Evolutionary conservation across 2,888 invertebrate species (phyloP).

Genomic region (Lycocerus yunnanus): DNA sequence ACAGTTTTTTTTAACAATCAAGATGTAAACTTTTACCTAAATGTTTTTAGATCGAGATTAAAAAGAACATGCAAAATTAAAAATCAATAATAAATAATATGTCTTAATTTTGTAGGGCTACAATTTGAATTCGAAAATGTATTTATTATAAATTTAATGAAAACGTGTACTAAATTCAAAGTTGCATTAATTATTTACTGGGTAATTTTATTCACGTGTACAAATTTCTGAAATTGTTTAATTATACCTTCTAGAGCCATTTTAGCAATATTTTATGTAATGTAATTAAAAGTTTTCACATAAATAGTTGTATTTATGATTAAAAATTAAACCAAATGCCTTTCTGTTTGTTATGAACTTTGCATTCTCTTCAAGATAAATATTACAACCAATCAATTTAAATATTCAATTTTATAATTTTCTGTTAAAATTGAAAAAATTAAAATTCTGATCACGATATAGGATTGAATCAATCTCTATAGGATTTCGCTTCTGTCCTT

Average conservation of each 20-base stretch:
- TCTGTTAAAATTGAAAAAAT: not conserved
- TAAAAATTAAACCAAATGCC: not conserved
- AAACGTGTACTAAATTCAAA: not conserved
- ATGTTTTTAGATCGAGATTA: not conserved
- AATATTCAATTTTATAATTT: not conserved
- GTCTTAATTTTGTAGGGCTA: not conserved
- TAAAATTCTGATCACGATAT: conserved; percentile 31
- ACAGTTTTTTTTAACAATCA: not conserved
- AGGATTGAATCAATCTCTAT: conserved; percentile 32
- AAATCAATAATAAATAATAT: not conserved
- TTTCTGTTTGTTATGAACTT: not conserved
- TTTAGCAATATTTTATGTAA: not conserved
- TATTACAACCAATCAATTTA: not conserved
- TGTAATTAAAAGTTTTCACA: not conserved
- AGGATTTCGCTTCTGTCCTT: conserved; percentile 28
- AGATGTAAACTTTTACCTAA: not conserved
- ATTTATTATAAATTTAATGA: not conserved
- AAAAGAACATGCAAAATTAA: not conserved
- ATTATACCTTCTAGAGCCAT: not conserved
- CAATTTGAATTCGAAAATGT: not conserved
- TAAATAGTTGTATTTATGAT: not conserved
- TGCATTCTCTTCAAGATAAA: not conserved
- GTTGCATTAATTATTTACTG: not conserved
- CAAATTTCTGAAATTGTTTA: not conserved
- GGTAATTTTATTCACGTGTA: not conserved